These are phyloP conservation scores for Eremobia ochroleuca DNA, from an alignment of 2,888 invertebrate species.

Conservation along the genomic window DNA sequence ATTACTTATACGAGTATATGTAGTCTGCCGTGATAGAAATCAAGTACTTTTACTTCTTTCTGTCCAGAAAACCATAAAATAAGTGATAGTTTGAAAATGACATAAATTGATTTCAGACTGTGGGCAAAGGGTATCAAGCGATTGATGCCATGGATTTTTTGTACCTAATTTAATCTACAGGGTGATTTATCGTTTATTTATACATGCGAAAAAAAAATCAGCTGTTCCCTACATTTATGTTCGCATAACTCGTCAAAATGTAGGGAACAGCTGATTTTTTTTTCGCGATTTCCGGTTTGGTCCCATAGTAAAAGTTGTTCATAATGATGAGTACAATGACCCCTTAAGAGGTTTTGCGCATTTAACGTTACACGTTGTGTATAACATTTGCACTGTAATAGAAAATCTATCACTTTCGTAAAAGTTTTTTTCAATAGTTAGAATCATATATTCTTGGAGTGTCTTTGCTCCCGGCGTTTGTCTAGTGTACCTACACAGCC, in stretches of 20 bases:
- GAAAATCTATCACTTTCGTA: background rate
- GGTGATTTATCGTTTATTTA: background rate
- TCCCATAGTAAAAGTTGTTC: no score
- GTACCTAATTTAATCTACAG: background rate
- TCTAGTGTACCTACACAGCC: no score
- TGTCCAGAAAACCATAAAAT: background rate
- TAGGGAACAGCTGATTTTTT: no score
- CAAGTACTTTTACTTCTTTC: constrained; percentile 15
- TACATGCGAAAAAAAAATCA: no score
- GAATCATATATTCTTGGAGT: background rate
- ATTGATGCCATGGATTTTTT: background rate
- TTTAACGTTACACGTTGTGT: no score
- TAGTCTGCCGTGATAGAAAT: constrained; percentile 29
- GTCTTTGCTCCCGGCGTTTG: background rate
- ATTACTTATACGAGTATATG: constrained; percentile 36
- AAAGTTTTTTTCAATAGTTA: background rate
- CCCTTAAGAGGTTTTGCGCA: no score
- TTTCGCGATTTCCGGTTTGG: no score
- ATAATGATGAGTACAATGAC: no score
- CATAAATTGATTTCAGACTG: background rate
- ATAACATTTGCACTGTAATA: background rate
- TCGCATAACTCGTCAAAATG: no score
- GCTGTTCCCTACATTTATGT: no score
- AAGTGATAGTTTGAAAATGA: background rate
- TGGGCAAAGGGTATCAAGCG: background rate